Evolutionary conservation across 2,797 vertebrate species (phyloP).

Genomic region (Steatocranus sp.): DNA sequence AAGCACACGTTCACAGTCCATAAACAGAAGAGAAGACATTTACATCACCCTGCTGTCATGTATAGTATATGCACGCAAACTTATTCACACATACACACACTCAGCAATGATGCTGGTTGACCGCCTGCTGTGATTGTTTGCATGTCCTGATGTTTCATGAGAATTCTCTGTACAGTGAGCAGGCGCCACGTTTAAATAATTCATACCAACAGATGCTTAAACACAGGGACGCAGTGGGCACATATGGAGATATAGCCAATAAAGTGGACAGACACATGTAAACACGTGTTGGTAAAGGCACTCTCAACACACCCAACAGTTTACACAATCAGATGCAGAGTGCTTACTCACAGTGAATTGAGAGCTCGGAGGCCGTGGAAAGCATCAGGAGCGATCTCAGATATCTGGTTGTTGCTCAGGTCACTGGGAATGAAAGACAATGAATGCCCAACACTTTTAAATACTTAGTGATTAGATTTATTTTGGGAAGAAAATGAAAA

Average conservation of each 20-base stretch:
- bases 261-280: neutral
- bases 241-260: neutral
- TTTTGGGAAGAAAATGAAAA: neutral
- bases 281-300: neutral
- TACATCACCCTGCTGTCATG: neutral
- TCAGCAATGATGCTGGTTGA: neutral
- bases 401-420: conserved; percentile 93
- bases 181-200: conserved; percentile 21
- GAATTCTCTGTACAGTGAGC: neutral
- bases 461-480: neutral
- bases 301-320: neutral
- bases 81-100: neutral
- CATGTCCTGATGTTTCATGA: neutral
- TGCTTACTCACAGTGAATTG: conserved; percentile 89
- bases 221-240: neutral
- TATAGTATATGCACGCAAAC: neutral
- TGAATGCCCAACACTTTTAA: neutral
- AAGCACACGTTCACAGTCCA: neutral
- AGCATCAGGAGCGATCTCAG: conserved; percentile 63
- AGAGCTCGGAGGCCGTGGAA: conserved; percentile 85
- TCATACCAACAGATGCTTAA: neutral
- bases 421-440: conserved; percentile 74
- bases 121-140: neutral
- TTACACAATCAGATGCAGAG: neutral
- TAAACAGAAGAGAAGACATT: neutral